Evolutionary conservation across 2,888 invertebrate genomes (phyloP), one percentile per base, ranked within the genome.

Genomic region (Macropis europaea): DNA sequence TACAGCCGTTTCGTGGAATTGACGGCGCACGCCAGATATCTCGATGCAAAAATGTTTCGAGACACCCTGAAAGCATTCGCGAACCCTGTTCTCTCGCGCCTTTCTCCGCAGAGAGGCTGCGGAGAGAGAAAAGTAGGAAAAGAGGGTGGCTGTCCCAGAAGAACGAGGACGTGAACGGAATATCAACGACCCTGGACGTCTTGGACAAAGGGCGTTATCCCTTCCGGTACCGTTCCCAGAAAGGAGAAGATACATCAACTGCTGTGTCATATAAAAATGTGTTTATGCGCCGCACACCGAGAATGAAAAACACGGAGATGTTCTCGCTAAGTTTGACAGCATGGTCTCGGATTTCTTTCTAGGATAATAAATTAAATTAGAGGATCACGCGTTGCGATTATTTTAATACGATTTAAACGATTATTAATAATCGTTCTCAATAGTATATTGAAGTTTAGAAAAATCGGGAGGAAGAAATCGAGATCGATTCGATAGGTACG

Each of bases 201-300:
- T 60, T 61, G 82, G 82, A 86, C 83, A 83, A 85, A 86, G 77
- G 77, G 75, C 79, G 76, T 76, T 80, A 75, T 74, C 74, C 73
- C 80, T 82, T 79, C 76, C 77, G 73, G 73, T 74, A 70, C 67
- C 38, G 54, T 50, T 59, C 42, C 48, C 72, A 57, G 76, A 76
- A 77, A 76, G 62, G 68, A 71, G 78, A 80, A 86, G 83, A 87
- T 87, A 87, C 84, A 87, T 87, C 87, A 81, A 83, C 83, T 81
- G 76, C 53, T 80, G 82, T 82, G 86, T 86, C 86, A 83, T 85
- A 87, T 87, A 87, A 86, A 87, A 87, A 87, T 86, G 87, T 87
- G 86, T 84, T 86, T 86, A 87, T 82, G 84, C 84, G 82, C 68
- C 57, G 77, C 76, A 72, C 76, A 79, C 61, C 30, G 50, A 74